Base-by-base conservation (phyloP, 2,797 vertebrate genomes). In the Neostethus bicornis region DNA sequence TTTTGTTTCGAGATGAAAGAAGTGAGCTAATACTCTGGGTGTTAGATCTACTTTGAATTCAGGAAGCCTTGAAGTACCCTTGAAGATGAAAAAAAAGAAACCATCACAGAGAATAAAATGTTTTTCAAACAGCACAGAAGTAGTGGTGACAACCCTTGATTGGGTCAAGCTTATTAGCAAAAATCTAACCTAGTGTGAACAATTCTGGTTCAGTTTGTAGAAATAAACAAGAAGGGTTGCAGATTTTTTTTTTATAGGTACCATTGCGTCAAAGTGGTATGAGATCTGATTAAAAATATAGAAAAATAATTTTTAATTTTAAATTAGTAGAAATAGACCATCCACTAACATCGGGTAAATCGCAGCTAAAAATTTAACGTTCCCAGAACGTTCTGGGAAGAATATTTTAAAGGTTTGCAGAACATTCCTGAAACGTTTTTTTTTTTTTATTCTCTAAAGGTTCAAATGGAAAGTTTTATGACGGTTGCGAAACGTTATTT, bases 21-120 rank as follows among this genome's bases (percentile, higher is more conserved):
- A 14, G 19, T 51, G 41, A 56, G 23, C 20, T 28, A 7, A 38
- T 45, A 34, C 37, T 16, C 0, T 4, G 16, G 16, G 17, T 34
- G 14, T 25, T 45, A 9, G 37, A 46, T 7, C 56, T 51, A 42
- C 17, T 52, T 52, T 38, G 53, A 51, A 51, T 38, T 38, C 32
- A 52, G 21, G 31, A 58, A 52, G 17, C 49, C 35, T 52, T 17
- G 10, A 42, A 35, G 63, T 52, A 16, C 34, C 32, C 16, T 39
- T 51, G 26, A 51, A 58, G 48, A 66, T 59, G 49, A 52, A 66
- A 65, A 65, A 29, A 49, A 52, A 66, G 65, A 65, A 29, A n/a
- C 57, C 28, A 57, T 38, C 41, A 57, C 42, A 65, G 41, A 34
- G 14, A 53, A 43, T 12, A 55, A 37, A 50, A 70, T 20, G 25